These are phyloP conservation scores for Octodon degus DNA, from an alignment of 2,113 vertebrate genomes.

Conservation along the genomic window DNA sequence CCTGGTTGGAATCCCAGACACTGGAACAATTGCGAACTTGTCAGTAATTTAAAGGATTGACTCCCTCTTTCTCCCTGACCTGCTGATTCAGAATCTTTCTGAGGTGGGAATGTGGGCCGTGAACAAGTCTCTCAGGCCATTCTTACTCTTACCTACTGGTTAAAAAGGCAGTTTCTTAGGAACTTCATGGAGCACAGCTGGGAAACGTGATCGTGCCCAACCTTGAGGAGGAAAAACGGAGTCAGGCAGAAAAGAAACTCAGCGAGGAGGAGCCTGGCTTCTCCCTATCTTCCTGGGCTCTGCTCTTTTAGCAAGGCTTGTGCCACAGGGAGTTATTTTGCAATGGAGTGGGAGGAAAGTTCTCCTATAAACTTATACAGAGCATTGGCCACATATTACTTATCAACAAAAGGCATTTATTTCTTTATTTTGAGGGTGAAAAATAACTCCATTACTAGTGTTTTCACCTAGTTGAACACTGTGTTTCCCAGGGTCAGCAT, in stretches of 20 bases:
- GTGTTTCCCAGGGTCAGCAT: not conserved
- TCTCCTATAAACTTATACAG: constrained; percentile 34
- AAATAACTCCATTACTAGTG: constrained; percentile 26
- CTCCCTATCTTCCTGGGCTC: fast-evolving
- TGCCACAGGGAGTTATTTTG: not conserved
- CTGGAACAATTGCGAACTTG: not conserved
- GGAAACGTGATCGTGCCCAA: not conserved
- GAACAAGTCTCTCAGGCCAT: not conserved
- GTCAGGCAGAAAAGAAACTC: not conserved
- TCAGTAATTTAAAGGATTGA: not conserved
- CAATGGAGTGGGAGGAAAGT: not conserved
- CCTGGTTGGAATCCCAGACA: not conserved
- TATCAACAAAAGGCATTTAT: constrained; percentile 55
- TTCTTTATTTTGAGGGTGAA: constrained; percentile 46
- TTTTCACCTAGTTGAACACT: constrained; percentile 63
- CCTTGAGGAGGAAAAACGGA: not conserved
- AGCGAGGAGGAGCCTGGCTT: not conserved
- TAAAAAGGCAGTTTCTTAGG: not conserved
- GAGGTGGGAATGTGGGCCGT: not conserved
- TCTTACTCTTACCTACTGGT: not conserved
- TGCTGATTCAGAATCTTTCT: not conserved
- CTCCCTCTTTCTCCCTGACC: not conserved
- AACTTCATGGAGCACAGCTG: not conserved
- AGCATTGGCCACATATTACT: constrained; percentile 26
- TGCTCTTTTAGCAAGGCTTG: not conserved